Percentiles rank a stretch among this genome's conserved stretches.
Conservation (phyloP, 2,888 invertebrate species). For the Coenonympha glycerion region DNA sequence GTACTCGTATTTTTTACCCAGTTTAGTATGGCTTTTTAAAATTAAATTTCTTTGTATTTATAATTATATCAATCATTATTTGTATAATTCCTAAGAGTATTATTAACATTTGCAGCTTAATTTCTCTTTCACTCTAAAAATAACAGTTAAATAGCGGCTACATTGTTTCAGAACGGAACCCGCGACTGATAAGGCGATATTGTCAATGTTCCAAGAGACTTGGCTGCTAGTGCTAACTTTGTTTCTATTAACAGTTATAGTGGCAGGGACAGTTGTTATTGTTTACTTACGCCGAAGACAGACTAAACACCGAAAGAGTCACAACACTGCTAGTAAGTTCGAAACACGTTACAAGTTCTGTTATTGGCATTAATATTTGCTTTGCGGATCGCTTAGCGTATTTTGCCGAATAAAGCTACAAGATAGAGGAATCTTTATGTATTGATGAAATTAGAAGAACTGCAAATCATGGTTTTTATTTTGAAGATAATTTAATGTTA, state of each 20-base stretch:
- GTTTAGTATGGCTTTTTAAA: neutral
- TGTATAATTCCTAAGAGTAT: neutral
- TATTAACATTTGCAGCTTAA: neutral
- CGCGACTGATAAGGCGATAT: constrained; percentile 66
- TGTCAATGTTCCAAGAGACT: constrained; percentile 70
- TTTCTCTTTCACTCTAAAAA: neutral
- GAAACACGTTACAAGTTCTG: neutral
- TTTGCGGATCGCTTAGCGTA: no score
- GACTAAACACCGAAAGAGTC: constrained; percentile 61
- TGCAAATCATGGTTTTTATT: no score
- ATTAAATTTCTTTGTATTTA: neutral
- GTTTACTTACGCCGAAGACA: constrained; percentile 59
- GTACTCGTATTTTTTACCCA: neutral
- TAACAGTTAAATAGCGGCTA: neutral
- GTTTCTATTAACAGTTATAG: constrained; percentile 58
- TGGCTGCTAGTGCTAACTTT: constrained; percentile 65
- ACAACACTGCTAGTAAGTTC: constrained; percentile 53
- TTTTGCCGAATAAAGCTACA: no score
- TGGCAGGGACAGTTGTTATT: constrained; percentile 57
- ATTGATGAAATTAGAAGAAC: no score
- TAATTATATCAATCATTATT: neutral
- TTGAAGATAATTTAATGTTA: no score
- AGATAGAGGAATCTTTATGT: no score
- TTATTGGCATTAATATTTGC: neutral
- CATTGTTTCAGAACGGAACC: constrained; percentile 66